Evolutionary conservation across 1,140 invertebrate species (phyloP), one percentile per base, ranked within the genome.

Genomic region (Drosophila ananassae): DNA sequence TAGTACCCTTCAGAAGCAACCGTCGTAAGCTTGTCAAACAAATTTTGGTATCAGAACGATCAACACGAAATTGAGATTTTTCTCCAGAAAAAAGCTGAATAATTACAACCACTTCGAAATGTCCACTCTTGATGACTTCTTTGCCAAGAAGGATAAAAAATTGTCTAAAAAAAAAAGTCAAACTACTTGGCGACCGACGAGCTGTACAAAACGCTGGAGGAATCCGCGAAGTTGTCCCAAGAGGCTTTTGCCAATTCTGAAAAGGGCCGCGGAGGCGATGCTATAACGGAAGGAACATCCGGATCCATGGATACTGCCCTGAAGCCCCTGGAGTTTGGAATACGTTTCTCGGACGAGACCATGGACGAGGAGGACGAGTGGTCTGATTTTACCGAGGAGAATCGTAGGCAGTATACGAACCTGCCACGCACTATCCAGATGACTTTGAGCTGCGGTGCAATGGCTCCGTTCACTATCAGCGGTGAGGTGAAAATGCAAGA

Each of bases 41-140:
- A 62, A 32, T 54, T 69, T 48, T 63, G 44, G 59, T 51, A 41
- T 25, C 32, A n/a, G 12, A 53, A 60, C 10, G 12, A 60, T 32
- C 44, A 55, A 55, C 25, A 55, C 71, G 13, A 66, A 63, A 56
- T 64, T 73, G 13, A 46, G 8, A 60, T 21, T 69, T 67, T 34
- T 2, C 47, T 13, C 50, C 5, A 8, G 25, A 12, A 54, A 34
- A 12, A n/a, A 39, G 44, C 46, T 34, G 22, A 22, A 46, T 30
- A 21, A 22, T 58, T 48, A 37, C 3, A 37, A 48, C 32, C 7
- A n/a, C 13, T 5, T 6, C 7, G 47, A 62, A 53, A 87, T 85
- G 82, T 82, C 78, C 52, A 59, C 32, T 68, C 64, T 85, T 39
- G 82, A 85, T 30, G 82, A 85, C 81, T 85, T 87, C 58, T 85